Conservation (phyloP, 2,797 vertebrate species). For the Sebastes trivittatus region DNA sequence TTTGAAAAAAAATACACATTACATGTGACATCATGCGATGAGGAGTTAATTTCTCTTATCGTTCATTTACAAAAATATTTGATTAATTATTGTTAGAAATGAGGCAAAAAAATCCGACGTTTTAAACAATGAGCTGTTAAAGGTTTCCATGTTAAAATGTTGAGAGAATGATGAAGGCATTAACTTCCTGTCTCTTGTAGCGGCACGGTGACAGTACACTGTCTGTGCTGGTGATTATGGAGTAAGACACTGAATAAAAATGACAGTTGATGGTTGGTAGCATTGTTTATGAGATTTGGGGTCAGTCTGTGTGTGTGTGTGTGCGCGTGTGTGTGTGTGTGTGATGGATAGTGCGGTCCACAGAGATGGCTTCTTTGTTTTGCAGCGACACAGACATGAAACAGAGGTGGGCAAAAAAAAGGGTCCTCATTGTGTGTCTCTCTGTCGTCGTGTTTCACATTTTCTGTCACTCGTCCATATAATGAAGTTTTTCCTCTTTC, state of each 20-base stretch:
- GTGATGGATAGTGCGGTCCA: slow-evolving; percentile 21
- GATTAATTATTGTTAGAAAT: not conserved
- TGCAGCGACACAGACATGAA: slow-evolving; percentile 56
- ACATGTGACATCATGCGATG: not conserved
- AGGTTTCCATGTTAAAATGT: not conserved
- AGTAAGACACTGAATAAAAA: slow-evolving; percentile 40
- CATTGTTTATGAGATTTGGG: slow-evolving; percentile 34
- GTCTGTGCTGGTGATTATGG: slow-evolving; percentile 27
- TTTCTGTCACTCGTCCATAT: slow-evolving; percentile 68
- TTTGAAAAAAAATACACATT: not conserved
- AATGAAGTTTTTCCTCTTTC: slow-evolving; percentile 75
- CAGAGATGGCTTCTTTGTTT: slow-evolving; percentile 58
- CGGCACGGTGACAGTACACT: not conserved
- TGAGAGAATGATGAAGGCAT: not conserved
- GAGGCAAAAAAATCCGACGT: not conserved
- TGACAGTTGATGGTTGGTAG: slow-evolving; percentile 52
- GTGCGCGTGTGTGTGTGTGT: slow-evolving; percentile 15
- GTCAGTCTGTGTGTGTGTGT: slow-evolving; percentile 27
- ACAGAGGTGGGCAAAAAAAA: slow-evolving; percentile 33
- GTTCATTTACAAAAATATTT: not conserved
- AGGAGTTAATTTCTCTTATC: not conserved
- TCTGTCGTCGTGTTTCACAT: slow-evolving; percentile 49
- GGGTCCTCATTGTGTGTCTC: slow-evolving; percentile 45
- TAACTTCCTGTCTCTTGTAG: slow-evolving; percentile 4
- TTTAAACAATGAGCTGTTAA: not conserved